Evolutionary conservation across 2,797 vertebrate species (phyloP), one percentile per base, ranked within the genome.

Genomic region (Manis crassicaudata): DNA sequence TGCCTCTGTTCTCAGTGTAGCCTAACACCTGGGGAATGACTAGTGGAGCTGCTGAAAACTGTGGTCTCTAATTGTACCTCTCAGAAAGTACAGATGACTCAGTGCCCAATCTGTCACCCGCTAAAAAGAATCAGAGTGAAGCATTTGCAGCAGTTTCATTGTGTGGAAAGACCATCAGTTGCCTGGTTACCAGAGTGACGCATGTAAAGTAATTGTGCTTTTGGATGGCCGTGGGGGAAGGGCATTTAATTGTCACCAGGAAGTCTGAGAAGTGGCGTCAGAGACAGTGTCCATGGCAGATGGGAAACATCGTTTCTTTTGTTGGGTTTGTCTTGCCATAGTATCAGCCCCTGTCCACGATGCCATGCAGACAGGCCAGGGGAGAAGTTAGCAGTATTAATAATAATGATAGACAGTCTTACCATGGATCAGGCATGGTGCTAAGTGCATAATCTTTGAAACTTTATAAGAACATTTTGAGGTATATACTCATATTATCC

Each of bases 171-270:
- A 96, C 95, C 87, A 95, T 92, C 94, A 77, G 98, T 98, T 98
- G 98, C 98, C 94, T 96, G 97, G 98, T 98, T 98, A 99, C 98
- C 72, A 32, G 70, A 75, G 83, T 60, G 92, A 95, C 92, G 98
- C 97, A 98, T 97, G 88, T 56, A 95, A 97, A 98, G 96, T 80
- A 96, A 96, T 14, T 72, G 92, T 96, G 62, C 90, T 90, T 92
- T 96, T 97, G 29, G 43, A 8, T 73, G 70, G 92, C 79, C 16
- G 0, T 40, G 43, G 85, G 81, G 73, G 73, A 86, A 94, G 67
- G 86, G 89, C 70, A 58, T 77, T 98, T 98, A 92, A 77, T 95
- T 70, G 7, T 97, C 79, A 72, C 12, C 10, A 12, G 32, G 29
- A 73, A 58, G 37, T 46, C 93, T 75, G 82, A 21, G 9, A 90